Evolutionary conservation across 2,888 invertebrate genomes (phyloP).

Genomic region (Nymphalis c-album): DNA sequence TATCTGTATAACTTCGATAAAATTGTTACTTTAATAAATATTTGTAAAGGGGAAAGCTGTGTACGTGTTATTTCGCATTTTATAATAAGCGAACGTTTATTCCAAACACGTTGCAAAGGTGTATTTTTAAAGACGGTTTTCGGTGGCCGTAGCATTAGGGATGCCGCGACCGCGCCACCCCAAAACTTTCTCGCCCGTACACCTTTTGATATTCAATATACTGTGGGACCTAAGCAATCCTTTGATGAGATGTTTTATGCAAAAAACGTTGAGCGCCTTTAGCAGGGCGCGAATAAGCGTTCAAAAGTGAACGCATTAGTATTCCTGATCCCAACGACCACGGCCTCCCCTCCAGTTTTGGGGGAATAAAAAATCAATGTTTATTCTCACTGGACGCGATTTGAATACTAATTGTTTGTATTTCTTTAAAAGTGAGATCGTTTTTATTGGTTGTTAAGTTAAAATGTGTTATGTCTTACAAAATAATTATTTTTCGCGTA

Average conservation of each 20-base stretch:
- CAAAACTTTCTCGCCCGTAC: conserved; percentile 70
- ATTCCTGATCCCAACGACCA: conserved; percentile 67
- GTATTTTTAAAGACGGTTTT: conserved; percentile 79
- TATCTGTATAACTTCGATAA: not conserved
- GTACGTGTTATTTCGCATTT: conserved; percentile 41
- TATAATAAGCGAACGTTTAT: conserved; percentile 61
- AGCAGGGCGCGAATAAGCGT: conserved; percentile 78
- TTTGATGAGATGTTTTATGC: conserved; percentile 83
- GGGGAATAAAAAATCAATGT: conserved; percentile 81
- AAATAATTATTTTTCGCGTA: no score
- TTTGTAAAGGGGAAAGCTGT: conserved; percentile 33
- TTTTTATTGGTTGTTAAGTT: conserved; percentile 25
- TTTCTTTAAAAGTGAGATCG: conserved; percentile 44
- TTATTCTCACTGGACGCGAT: conserved; percentile 75
- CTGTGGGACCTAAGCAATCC: conserved; percentile 77
- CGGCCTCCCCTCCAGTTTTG: conserved; percentile 69
- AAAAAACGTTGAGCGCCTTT: conserved; percentile 79
- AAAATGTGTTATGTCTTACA: not conserved
- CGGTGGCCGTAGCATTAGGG: conserved; percentile 69
- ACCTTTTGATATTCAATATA: conserved; percentile 82
- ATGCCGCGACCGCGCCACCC: conserved; percentile 64
- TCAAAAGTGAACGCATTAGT: conserved; percentile 81
- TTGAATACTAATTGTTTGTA: conserved; percentile 78
- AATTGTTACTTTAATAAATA: conserved; percentile 30
- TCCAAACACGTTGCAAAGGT: conserved; percentile 75